phyloP scores from a whole-genome alignment of 2,797 vertebrate genomes.

The Diglossa cyanea region DNA sequence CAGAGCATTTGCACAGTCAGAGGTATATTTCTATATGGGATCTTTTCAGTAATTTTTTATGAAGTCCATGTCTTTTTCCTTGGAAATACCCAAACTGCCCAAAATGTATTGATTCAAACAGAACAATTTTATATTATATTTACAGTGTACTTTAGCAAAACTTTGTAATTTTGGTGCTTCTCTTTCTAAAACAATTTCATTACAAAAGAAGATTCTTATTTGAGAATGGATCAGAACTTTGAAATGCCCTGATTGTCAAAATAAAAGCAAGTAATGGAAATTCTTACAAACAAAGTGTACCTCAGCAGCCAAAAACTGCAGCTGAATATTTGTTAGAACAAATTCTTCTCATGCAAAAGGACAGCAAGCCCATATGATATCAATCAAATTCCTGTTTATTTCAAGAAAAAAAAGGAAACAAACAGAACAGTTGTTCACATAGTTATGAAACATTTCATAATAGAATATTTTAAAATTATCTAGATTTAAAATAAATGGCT shows the following conservation, averaged over 20 bases:
- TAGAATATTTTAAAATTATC: neutral
- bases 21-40: neutral
- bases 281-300: neutral
- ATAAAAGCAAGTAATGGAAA: neutral
- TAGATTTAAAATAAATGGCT: neutral
- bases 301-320: slow-evolving; percentile 20
- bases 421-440: neutral
- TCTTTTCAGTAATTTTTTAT: neutral
- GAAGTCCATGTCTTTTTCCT: neutral
- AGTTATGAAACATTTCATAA: neutral
- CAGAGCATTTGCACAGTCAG: neutral
- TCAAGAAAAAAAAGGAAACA: slow-evolving; percentile 29
- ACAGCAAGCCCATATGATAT: neutral
- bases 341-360: neutral
- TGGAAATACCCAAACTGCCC: neutral
- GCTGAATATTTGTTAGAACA: slow-evolving; percentile 19
- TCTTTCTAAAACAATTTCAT: neutral
- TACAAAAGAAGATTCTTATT: neutral
- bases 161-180: neutral
- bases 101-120: neutral
- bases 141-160: neutral
- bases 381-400: neutral
- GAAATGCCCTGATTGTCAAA: neutral
- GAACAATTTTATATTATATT: neutral
- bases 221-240: neutral